Conservation (phyloP, 2,797 vertebrate species). For the Eutrigla gurnardus region DNA sequence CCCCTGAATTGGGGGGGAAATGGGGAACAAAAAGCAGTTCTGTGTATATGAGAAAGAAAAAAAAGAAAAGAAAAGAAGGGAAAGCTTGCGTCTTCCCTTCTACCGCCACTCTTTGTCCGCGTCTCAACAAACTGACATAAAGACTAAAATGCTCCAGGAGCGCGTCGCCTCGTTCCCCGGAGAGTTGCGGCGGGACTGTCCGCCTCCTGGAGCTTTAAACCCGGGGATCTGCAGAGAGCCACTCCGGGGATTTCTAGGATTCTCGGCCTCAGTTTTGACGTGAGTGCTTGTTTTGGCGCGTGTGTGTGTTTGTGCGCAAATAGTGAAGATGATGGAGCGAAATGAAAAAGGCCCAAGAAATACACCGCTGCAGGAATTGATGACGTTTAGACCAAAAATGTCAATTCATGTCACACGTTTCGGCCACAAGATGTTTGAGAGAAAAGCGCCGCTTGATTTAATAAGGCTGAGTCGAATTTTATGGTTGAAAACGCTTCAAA, state of each 20-base stretch:
- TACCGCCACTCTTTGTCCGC: conserved; percentile 63
- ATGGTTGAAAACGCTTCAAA: not conserved
- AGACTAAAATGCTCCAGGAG: conserved; percentile 58
- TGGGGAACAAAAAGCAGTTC: conserved; percentile 83
- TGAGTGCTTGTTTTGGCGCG: conserved; percentile 72
- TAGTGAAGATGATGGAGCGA: conserved; percentile 15
- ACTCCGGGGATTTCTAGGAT: conserved; percentile 63
- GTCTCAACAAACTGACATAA: conserved; percentile 68
- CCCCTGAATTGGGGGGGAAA: conserved; percentile 68
- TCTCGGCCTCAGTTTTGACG: conserved; percentile 66
- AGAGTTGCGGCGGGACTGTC: conserved; percentile 40
- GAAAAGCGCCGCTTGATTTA: not conserved
- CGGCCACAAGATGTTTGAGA: not conserved
- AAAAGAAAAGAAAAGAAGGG: conserved; percentile 71
- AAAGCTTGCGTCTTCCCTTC: conserved; percentile 67
- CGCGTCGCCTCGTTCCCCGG: conserved; percentile 49
- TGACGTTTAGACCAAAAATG: not conserved
- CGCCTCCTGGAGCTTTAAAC: conserved; percentile 46
- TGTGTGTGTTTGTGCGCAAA: conserved; percentile 30
- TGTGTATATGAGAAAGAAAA: conserved; percentile 77
- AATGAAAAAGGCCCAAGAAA: conserved; percentile 10
- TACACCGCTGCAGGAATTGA: not conserved
- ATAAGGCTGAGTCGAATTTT: not conserved
- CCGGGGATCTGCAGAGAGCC: conserved; percentile 42
- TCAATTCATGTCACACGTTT: not conserved